Percentiles rank a stretch among this genome's conserved stretches.
Conservation (phyloP, 2,113 vertebrate genomes). For the Pogonocichla stellata region DNA sequence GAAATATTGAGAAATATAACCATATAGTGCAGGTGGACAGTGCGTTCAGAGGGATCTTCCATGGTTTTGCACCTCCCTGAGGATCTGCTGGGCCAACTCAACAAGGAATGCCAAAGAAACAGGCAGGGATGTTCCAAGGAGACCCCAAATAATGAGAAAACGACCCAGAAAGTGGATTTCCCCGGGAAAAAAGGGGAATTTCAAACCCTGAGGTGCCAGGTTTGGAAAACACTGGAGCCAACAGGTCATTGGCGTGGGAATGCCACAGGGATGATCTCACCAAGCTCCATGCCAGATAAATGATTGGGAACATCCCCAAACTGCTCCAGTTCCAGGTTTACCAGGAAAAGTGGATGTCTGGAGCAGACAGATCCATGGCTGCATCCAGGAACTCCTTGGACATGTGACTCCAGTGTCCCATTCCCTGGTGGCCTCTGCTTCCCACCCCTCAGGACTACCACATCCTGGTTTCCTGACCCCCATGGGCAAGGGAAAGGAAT, state of each 20-base stretch:
- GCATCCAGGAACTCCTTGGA: background rate
- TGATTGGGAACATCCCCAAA: fast-evolving
- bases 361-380: background rate
- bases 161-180: background rate
- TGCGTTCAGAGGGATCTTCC: background rate
- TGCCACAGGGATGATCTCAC: background rate
- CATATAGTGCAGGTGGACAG: background rate
- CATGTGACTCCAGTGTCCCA: background rate
- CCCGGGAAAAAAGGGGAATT: background rate
- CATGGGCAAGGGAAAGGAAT: fast-evolving
- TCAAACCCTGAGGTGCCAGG: fast-evolving
- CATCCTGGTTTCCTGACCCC: background rate
- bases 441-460: background rate
- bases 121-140: fast-evolving
- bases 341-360: too few species aligned
- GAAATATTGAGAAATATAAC: fast-evolving
- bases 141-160: fast-evolving
- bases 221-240: background rate
- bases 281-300: fast-evolving
- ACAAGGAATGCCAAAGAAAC: background rate
- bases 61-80: background rate
- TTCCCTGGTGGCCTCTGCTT: background rate
- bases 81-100: too few species aligned
- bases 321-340: background rate
- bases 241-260: background rate